A percentile compares a stretch with the other conserved stretches of the same genome.
Evolutionary conservation across 2,888 invertebrate species (phyloP).

Genomic region (Pandemis corylana): DNA sequence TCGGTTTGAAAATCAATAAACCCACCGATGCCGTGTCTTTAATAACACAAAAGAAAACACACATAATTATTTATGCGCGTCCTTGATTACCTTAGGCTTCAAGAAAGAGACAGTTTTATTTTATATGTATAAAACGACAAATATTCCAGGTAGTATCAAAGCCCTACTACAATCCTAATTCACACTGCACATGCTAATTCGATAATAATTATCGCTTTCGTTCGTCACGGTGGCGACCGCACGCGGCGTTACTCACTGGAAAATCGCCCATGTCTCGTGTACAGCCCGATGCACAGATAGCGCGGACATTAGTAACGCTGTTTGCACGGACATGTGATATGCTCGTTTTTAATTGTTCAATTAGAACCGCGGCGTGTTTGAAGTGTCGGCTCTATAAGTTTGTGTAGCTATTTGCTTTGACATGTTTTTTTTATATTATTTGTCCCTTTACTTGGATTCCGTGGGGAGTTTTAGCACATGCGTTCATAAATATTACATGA

Average conservation of each 20-base stretch:
- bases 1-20: no score
- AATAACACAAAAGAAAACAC: neutral
- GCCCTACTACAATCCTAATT: conserved; percentile 27
- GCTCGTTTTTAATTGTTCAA: conserved; percentile 37
- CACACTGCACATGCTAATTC: conserved; percentile 38
- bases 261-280: conserved; percentile 66
- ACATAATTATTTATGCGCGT: neutral
- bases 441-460: neutral
- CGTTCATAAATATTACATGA: no score
- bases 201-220: conserved; percentile 42
- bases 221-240: conserved; percentile 55
- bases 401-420: neutral
- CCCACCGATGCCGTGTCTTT: neutral
- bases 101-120: neutral
- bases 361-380: conserved; percentile 17
- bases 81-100: neutral
- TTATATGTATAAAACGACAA: neutral
- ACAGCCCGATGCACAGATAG: conserved; percentile 67
- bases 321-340: conserved; percentile 51
- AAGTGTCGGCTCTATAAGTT: neutral
- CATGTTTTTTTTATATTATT: neutral
- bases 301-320: conserved; percentile 58
- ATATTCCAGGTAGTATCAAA: conserved; percentile 12
- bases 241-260: conserved; percentile 67
- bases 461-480: neutral